A percentile compares a stretch with the other conserved stretches of the same genome.
Evolutionary conservation across 2,888 invertebrate species (phyloP).

Genomic region (Callyntrura guangdongensis): DNA sequence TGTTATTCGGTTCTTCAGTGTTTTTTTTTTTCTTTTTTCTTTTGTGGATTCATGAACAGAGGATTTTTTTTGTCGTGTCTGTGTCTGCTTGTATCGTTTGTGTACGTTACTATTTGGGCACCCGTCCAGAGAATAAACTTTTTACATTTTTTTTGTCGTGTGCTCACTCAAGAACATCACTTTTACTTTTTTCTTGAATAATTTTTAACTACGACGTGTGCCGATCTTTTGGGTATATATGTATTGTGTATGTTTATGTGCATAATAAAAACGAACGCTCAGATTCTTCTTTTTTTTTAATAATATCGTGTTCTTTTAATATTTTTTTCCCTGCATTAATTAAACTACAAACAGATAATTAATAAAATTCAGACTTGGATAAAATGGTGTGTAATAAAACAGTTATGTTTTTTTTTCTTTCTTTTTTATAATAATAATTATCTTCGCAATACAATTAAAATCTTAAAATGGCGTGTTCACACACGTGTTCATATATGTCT

Average conservation of each 20-base stretch:
- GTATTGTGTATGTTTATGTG: neutral
- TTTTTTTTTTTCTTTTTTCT: neutral
- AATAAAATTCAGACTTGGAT: constrained; percentile 79
- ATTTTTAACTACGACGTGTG: no score
- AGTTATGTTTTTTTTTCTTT: constrained; percentile 22
- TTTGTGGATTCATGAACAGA: constrained; percentile 28
- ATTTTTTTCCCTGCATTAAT: constrained; percentile 36
- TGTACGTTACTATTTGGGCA: constrained; percentile 66
- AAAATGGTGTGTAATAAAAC: constrained; percentile 66
- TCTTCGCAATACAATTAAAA: constrained; percentile 40
- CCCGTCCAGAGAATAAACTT: constrained; percentile 76
- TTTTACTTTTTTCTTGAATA: neutral
- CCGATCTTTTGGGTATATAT: neutral
- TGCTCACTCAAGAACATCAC: no score
- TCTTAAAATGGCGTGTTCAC: neutral
- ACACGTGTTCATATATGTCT: neutral
- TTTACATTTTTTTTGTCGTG: no score
- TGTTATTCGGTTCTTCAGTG: neutral
- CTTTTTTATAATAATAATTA: neutral
- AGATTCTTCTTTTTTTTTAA: no score
- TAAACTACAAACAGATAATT: constrained; percentile 72
- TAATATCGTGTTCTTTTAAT: neutral
- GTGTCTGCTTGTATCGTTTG: neutral
- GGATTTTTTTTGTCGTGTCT: neutral
- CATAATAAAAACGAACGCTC: neutral